Conservation (phyloP, 1,140 invertebrate genomes). For the Papilio dardanus region DNA sequence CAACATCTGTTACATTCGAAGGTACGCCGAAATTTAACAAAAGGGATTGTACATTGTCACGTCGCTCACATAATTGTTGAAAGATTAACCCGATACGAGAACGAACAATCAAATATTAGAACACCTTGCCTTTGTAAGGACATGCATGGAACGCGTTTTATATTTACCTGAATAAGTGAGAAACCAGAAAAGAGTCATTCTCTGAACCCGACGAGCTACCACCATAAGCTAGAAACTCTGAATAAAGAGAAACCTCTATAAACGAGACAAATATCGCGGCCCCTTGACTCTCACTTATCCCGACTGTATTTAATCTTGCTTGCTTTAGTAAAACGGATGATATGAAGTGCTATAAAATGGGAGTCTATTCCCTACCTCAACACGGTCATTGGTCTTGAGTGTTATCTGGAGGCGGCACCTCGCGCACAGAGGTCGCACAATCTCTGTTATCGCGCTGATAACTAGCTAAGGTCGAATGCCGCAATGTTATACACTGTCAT, state of each 20-base stretch:
- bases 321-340: too few species aligned
- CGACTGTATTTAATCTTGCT: too few species aligned
- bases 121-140: slow-evolving; percentile 70
- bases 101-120: slow-evolving; percentile 61
- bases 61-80: slow-evolving; percentile 67
- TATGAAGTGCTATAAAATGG: neutral
- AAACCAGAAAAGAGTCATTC: too few species aligned
- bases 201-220: too few species aligned
- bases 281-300: too few species aligned
- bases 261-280: too few species aligned
- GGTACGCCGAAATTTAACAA: slow-evolving; percentile 60
- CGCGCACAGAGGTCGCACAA: slow-evolving; percentile 28
- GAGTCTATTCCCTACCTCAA: slow-evolving; percentile 32
- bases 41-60: slow-evolving; percentile 61
- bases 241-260: too few species aligned
- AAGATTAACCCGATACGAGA: slow-evolving; percentile 78
- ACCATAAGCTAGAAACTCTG: too few species aligned
- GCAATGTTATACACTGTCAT: slow-evolving; percentile 24
- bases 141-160: slow-evolving; percentile 30
- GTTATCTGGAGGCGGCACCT: slow-evolving; percentile 26
- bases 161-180: slow-evolving; percentile 9
- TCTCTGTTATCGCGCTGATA: slow-evolving; percentile 31
- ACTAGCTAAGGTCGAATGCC: slow-evolving; percentile 25
- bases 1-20: slow-evolving; percentile 69
- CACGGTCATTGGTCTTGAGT: slow-evolving; percentile 35